These are phyloP conservation scores for Tridacna crocea DNA, from an alignment of 2,888 invertebrate species.

Conservation along the genomic window DNA sequence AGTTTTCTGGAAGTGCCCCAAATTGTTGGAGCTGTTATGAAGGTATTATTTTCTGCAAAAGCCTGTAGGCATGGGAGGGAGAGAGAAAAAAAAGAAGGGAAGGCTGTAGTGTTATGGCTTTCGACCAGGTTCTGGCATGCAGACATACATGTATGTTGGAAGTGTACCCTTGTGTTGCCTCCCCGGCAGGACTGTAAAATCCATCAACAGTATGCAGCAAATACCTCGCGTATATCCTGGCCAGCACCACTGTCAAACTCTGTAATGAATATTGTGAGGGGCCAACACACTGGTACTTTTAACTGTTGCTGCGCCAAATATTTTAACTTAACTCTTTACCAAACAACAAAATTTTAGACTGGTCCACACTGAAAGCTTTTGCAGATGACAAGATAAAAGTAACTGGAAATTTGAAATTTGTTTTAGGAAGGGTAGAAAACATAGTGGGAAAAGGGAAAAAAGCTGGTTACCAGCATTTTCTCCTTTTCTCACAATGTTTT, in stretches of 20 bases:
- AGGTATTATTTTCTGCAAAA: not conserved
- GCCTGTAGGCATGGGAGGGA: not conserved
- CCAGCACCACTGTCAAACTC: not conserved
- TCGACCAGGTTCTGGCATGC: constrained; percentile 37
- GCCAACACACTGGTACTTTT: too few species aligned
- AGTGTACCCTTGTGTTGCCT: constrained; percentile 30
- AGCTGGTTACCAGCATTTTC: too few species aligned
- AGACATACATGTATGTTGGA: constrained; percentile 15
- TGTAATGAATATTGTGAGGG: not conserved
- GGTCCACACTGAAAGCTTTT: too few species aligned
- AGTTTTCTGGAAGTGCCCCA: constrained; percentile 17
- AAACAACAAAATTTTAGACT: too few species aligned
- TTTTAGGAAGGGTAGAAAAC: too few species aligned
- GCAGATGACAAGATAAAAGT: too few species aligned
- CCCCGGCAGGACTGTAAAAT: constrained; percentile 46
- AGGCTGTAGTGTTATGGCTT: constrained; percentile 34
- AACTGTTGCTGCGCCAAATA: too few species aligned
- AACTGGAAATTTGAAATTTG: too few species aligned
- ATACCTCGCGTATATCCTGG: not conserved
- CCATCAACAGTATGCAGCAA: constrained; percentile 36
- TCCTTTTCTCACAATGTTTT: too few species aligned
- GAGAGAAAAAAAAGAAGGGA: not conserved
- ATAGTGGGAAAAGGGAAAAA: too few species aligned
- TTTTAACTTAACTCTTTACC: too few species aligned
- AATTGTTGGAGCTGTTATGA: not conserved